phyloP scores from a whole-genome alignment of 1,140 invertebrate genomes.

The Pseudomyrmex cubaensis region DNA sequence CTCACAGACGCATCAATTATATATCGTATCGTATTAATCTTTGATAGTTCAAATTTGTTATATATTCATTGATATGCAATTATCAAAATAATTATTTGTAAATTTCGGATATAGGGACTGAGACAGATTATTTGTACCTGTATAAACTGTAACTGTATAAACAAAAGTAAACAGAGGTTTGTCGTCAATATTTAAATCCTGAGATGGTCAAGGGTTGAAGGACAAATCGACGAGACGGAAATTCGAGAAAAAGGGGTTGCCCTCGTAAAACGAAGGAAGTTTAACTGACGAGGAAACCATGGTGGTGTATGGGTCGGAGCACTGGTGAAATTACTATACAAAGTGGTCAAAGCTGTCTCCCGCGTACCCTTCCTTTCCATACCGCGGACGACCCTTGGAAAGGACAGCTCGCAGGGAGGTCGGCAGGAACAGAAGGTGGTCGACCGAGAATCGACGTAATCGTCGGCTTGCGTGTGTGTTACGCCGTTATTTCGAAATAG shows the following conservation, averaged over 20 bases:
- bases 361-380: constrained; percentile 14
- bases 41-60: constrained; percentile 3
- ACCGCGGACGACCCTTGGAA: constrained; percentile 16
- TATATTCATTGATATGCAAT: not conserved
- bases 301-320: constrained; percentile 38
- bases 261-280: constrained; percentile 25
- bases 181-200: constrained; percentile 22
- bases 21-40: not conserved
- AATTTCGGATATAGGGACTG: not conserved
- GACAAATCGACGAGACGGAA: constrained; percentile 31
- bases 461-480: constrained; percentile 42
- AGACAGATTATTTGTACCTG: not conserved
- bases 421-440: constrained; percentile 49
- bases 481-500: constrained; percentile 43
- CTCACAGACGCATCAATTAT: not conserved
- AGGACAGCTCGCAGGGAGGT: constrained; percentile 19
- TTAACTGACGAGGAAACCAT: constrained; percentile 57
- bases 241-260: constrained; percentile 25
- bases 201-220: constrained; percentile 21
- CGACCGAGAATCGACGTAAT: constrained; percentile 44
- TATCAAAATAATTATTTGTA: constrained; percentile 6
- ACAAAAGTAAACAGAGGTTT: too few relatives aligned
- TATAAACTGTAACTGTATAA: not conserved
- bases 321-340: constrained; percentile 74
- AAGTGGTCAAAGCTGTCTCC: constrained; percentile 66